Conservation (phyloP, 2,888 invertebrate species). For the Mamestra brassicae region DNA sequence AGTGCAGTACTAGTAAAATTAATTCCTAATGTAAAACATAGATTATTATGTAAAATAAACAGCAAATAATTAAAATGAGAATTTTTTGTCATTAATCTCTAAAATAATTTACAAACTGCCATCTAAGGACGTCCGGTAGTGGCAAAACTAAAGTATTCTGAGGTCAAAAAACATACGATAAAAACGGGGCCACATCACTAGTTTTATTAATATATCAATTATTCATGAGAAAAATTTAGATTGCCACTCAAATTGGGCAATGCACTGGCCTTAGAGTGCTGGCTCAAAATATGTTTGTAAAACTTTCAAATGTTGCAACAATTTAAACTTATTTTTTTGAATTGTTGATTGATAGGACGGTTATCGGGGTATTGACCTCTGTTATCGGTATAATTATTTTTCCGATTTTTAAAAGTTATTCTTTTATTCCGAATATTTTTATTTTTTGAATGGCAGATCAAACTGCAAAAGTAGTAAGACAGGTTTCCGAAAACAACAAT, state of each 20-base stretch:
- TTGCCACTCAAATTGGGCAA: slow-evolving; percentile 44
- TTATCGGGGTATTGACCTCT: slow-evolving; percentile 28
- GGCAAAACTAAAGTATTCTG: slow-evolving; percentile 19
- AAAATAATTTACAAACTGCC: slow-evolving; percentile 4
- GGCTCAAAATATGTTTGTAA: slow-evolving; percentile 16
- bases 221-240: slow-evolving; percentile 57
- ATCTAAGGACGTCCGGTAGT: slow-evolving; percentile 39
- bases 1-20: neutral
- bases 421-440: no score
- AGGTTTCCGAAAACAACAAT: neutral
- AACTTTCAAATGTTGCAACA: slow-evolving; percentile 46
- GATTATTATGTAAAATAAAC: neutral
- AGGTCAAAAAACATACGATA: slow-evolving; percentile 45
- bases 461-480: no score
- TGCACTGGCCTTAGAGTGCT: slow-evolving; percentile 38
- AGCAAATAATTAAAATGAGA: neutral
- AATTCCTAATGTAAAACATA: neutral
- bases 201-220: slow-evolving; percentile 44
- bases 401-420: neutral
- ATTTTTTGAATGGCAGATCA: no score
- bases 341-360: neutral
- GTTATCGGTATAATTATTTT: neutral
- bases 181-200: slow-evolving; percentile 47
- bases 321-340: slow-evolving; percentile 16
- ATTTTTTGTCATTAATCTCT: neutral